Evolutionary conservation across 2,888 invertebrate genomes (phyloP), one percentile per base, ranked within the genome.

Genomic region (Eueremaeus valkanovi): DNA sequence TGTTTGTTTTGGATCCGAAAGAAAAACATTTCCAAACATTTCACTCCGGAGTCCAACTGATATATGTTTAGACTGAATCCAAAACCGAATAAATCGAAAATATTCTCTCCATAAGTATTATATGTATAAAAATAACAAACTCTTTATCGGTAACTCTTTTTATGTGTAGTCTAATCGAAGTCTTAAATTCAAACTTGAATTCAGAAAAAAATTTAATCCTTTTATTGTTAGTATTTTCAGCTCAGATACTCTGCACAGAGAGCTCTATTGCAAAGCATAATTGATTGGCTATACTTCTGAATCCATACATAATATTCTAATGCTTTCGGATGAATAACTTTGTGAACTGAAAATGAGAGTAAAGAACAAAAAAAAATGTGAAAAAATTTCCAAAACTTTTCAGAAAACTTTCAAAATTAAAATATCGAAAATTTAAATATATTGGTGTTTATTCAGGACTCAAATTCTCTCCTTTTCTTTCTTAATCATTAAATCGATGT

Each of bases 401-500:
- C 8, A 55, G 1, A 24, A 51, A 55, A 55, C 8, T 9, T 55
- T 27, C 8, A 27, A 27, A 11, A 11, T 11, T 11, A 45, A 27
- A 55, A 27, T 11, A 55, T 27, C 21, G 27, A 55, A 55, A 27
- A 27, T 55, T 55, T 55, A 27, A 55, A 55, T 24, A 24, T 11
- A 45, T 16, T 6, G n/a, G n/a, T n/a, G n/a, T 55, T 27, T 24
- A 55, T 55, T 55, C 27, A 8, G 18, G 16, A 55, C 24, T 6
- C 0, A 55, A 55, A 55, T 27, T 27, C 11, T 55, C 27, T 1
- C n/a, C n/a, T 9, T 27, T 51, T 55, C 27, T 24, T 55, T 55
- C 55, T 55, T 55, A 63, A 63, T 63, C 61, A 63, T 63, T 63
- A 63, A 63, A 63, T 63, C 61, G 9, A 63, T 63, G 61, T 63